A percentile compares a stretch with the other conserved stretches of the same genome.
These are phyloP conservation scores for Sciurus niger DNA, from an alignment of 2,113 vertebrate genomes.

Conservation along the genomic window DNA sequence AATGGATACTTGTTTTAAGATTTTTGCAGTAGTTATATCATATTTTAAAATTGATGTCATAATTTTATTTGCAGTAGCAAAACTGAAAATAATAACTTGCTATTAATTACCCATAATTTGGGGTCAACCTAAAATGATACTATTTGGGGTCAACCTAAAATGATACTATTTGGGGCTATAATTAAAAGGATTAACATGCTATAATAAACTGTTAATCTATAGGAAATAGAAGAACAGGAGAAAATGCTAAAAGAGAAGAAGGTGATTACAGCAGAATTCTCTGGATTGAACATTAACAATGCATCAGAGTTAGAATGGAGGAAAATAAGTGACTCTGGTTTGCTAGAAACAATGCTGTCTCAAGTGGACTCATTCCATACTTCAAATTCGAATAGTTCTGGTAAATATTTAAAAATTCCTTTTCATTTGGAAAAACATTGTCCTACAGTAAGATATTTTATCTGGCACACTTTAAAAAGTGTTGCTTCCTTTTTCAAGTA, in stretches of 20 bases:
- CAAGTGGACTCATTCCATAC: slow-evolving; percentile 87
- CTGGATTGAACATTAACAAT: slow-evolving; percentile 81
- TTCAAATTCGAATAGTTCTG: slow-evolving; percentile 86
- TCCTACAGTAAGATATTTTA: background rate
- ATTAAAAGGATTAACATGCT: slow-evolving; percentile 63
- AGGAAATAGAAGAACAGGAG: slow-evolving; percentile 95
- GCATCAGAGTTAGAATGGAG: slow-evolving; percentile 88
- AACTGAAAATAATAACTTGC: slow-evolving; percentile 38
- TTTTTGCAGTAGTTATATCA: slow-evolving; percentile 4
- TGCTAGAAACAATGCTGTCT: slow-evolving; percentile 88
- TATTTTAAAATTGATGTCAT: slow-evolving; percentile 37
- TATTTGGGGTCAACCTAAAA: slow-evolving; percentile 38
- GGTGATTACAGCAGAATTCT: slow-evolving; percentile 72
- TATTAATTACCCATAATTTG: background rate
- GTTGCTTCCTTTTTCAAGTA: background rate
- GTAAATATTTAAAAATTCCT: slow-evolving; percentile 82
- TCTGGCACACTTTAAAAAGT: slow-evolving; percentile 27
- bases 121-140: slow-evolving; percentile 38
- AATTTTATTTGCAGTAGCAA: slow-evolving; percentile 49
- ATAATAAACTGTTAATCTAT: slow-evolving; percentile 67
- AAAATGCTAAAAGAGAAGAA: slow-evolving; percentile 90
- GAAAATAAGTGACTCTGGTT: slow-evolving; percentile 84
- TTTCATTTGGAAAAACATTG: background rate
- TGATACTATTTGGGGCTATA: background rate
- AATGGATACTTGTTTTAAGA: slow-evolving; percentile 59